Evolutionary conservation across 2,113 vertebrate species (phyloP).

Genomic region (Carassius carassius): DNA sequence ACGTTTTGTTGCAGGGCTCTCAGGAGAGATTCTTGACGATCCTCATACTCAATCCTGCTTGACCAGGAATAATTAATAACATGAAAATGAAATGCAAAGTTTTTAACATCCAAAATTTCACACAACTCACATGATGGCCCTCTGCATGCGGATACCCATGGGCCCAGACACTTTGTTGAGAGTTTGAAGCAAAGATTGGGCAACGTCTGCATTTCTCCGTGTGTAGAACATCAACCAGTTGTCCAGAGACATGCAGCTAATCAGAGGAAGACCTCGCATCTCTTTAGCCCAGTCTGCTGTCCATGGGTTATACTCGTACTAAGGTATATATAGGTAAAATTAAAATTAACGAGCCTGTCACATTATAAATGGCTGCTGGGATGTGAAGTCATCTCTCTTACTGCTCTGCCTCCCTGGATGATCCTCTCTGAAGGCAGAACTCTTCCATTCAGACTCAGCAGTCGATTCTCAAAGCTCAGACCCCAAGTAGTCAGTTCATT

Average conservation of each 20-base stretch:
- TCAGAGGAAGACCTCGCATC: slow-evolving; percentile 80
- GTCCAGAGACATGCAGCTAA: slow-evolving; percentile 74
- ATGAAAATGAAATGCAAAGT: not conserved
- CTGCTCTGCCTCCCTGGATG: slow-evolving; percentile 78
- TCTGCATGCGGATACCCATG: slow-evolving; percentile 82
- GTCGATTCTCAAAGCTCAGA: slow-evolving; percentile 83
- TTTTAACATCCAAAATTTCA: too few species aligned
- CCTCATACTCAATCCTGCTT: slow-evolving; percentile 88
- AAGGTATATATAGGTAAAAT: not conserved
- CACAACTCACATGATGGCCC: slow-evolving; percentile 80
- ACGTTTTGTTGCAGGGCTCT: slow-evolving; percentile 82
- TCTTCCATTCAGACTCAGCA: slow-evolving; percentile 82
- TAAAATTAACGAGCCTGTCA: not conserved
- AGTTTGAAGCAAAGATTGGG: slow-evolving; percentile 80
- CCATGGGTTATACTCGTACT: slow-evolving; percentile 86
- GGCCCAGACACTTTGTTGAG: slow-evolving; percentile 82
- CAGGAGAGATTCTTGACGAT: slow-evolving; percentile 85
- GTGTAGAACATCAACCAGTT: slow-evolving; percentile 86
- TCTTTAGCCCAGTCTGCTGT: slow-evolving; percentile 89
- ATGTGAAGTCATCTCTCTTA: slow-evolving; percentile 62
- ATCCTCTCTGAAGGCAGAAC: slow-evolving; percentile 87
- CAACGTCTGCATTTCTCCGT: slow-evolving; percentile 75
- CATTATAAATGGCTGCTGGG: not conserved
- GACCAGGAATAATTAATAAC: not conserved
- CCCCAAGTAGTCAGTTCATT: slow-evolving; percentile 87